A percentile compares a stretch with the other conserved stretches of the same genome.
phyloP scores from a whole-genome alignment of 2,888 invertebrate species.

The Erebia aethiops region DNA sequence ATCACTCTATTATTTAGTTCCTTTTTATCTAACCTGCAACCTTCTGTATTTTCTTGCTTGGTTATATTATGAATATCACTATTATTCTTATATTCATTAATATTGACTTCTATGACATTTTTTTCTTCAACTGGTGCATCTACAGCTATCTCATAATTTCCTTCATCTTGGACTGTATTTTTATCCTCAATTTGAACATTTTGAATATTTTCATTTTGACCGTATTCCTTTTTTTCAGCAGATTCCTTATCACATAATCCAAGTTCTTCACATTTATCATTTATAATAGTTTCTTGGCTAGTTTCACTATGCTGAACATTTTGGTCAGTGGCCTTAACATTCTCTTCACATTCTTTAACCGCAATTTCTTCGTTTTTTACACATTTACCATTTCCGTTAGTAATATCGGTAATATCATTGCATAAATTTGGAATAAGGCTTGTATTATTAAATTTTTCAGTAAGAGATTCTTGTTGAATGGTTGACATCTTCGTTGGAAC shows the following conservation, averaged over 20 bases:
- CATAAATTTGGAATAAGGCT: constrained; percentile 47
- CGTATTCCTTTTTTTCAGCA: background rate
- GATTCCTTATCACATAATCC: background rate
- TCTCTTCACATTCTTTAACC: background rate
- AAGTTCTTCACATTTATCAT: background rate
- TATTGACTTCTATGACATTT: background rate
- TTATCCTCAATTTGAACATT: background rate
- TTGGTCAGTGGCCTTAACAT: background rate
- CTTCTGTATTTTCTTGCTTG: background rate
- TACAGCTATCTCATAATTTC: background rate
- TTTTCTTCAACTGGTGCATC: background rate
- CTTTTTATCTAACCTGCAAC: background rate
- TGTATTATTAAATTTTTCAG: constrained; percentile 49
- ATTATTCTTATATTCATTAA: background rate
- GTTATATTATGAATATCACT: background rate
- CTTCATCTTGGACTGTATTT: background rate
- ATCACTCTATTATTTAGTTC: too few relatives aligned
- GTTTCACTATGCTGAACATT: background rate
- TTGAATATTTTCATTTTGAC: background rate
- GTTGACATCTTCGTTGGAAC: constrained; percentile 64
- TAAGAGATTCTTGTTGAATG: constrained; percentile 51
- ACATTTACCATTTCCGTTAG: constrained; percentile 49
- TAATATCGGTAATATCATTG: constrained; percentile 41
- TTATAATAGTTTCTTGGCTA: background rate
- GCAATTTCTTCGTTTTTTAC: constrained; percentile 40